A percentile compares a stretch with the other conserved stretches of the same genome.
Conservation (phyloP, 2,113 vertebrate species). For the Notechis scutatus region DNA sequence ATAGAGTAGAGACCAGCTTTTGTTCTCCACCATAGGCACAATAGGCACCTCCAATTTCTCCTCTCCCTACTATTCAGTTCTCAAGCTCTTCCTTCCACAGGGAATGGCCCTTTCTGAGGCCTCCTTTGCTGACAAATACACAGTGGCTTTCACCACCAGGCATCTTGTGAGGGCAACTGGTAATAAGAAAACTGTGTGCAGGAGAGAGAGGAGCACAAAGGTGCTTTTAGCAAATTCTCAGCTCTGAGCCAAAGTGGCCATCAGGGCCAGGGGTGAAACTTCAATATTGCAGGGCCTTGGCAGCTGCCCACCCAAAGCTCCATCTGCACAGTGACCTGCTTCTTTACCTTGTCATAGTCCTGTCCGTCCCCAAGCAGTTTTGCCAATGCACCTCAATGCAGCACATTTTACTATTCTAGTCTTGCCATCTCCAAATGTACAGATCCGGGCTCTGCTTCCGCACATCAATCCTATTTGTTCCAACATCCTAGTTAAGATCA, state of each 20-base stretch:
- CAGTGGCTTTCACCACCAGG: neutral
- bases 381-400: conserved; percentile 26
- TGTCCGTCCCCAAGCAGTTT: neutral
- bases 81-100: neutral
- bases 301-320: neutral
- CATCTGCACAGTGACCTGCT: neutral
- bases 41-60: neutral
- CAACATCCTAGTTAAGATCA: neutral
- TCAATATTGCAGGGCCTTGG: neutral
- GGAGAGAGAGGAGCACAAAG: neutral
- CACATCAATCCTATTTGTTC: conserved; percentile 7
- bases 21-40: too few relatives aligned
- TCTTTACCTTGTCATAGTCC: neutral
- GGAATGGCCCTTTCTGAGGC: neutral
- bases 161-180: neutral
- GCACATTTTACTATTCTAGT: conserved; percentile 24
- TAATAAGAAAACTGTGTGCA: neutral
- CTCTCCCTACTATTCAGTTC: neutral
- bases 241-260: neutral
- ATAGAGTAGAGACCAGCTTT: neutral
- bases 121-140: neutral
- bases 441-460: neutral
- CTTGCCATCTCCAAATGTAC: conserved; percentile 6
- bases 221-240: neutral
- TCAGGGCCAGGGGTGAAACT: neutral